phyloP scores from a whole-genome alignment of 2,888 invertebrate genomes.

The Heliconius hortense region DNA sequence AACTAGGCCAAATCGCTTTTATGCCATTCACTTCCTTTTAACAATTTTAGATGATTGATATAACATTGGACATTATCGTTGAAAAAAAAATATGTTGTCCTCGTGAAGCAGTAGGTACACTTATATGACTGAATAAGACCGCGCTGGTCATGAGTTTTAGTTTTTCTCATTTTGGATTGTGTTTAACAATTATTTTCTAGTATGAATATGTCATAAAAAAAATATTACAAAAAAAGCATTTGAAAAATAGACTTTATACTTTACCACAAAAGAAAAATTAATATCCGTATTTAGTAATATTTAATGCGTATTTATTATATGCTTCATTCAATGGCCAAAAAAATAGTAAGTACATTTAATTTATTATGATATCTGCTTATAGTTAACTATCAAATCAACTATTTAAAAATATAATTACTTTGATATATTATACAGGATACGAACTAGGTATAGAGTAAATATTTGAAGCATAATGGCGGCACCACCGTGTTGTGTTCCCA shows the following conservation, averaged over 20 bases:
- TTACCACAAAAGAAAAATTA: too few relatives aligned
- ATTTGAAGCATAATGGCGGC: conserved; percentile 54
- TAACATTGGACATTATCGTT: conserved; percentile 14
- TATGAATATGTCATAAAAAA: neutral
- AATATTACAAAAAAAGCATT: too few relatives aligned
- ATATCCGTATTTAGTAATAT: neutral
- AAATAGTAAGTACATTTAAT: too few relatives aligned
- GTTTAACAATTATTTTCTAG: neutral
- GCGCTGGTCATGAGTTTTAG: neutral
- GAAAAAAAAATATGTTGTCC: neutral
- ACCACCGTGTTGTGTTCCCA: conserved; percentile 55
- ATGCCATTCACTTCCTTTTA: conserved; percentile 47
- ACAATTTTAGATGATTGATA: conserved; percentile 17
- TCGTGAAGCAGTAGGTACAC: neutral
- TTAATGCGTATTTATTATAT: neutral
- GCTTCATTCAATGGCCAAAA: neutral
- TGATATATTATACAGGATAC: neutral
- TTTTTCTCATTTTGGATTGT: neutral
- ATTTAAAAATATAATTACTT: too few relatives aligned
- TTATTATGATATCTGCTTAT: too few relatives aligned
- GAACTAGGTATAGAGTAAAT: conserved; percentile 16
- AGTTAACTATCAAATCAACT: too few relatives aligned
- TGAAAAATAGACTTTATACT: too few relatives aligned
- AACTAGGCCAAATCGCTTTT: conserved; percentile 54
- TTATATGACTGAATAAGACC: neutral